Evolutionary conservation across 2,113 vertebrate species (phyloP), one percentile per base, ranked within the genome.

Genomic region (Gila orcuttii): DNA sequence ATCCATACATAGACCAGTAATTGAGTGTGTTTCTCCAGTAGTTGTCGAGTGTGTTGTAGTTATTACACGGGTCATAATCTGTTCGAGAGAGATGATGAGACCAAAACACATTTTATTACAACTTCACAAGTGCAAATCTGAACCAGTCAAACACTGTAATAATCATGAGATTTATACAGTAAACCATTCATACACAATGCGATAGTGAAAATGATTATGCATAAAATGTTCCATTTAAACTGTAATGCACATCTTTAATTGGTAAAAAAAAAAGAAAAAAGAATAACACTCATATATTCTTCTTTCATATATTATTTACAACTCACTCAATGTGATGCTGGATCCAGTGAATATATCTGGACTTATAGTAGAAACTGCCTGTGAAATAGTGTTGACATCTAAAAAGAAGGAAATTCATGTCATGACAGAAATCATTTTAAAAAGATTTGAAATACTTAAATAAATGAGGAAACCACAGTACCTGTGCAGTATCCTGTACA

Each of bases 401-500:
- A 42, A 42, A 42, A 42, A 42, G 39, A 42, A 42, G 39, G 39
- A 8, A 42, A 42, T 42, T 47, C 45, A 47, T 47, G 10, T 3
- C 9, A 47, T 45, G 33, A 80, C 13, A 19, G 8, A 80, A 25
- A 42, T 64, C 4, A 62, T 42, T 42, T 23, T 2, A 4, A 52
- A 10, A 31, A 2, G 0, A 1, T 17, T 19, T 1, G 25, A 31
- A 28, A 76, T 1, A 19, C 28, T 50, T 28, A 31, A 33, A 2
- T 1, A 25, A 60, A 7, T 71, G 3, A n/a, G 9, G 6, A 47
- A 39, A 8, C 0, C 2, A 81, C 10, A 3, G 2, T 86, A 88
- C 88, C 88, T 85, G 85, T 80, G 10, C 82, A 87, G 71, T 89
- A 89, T 25, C 75, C 83, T 36, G 60, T 17, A 66, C 64, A 66